These are phyloP conservation scores for Orthosia gracilis DNA, from an alignment of 2,888 invertebrate genomes.

Conservation along the genomic window DNA sequence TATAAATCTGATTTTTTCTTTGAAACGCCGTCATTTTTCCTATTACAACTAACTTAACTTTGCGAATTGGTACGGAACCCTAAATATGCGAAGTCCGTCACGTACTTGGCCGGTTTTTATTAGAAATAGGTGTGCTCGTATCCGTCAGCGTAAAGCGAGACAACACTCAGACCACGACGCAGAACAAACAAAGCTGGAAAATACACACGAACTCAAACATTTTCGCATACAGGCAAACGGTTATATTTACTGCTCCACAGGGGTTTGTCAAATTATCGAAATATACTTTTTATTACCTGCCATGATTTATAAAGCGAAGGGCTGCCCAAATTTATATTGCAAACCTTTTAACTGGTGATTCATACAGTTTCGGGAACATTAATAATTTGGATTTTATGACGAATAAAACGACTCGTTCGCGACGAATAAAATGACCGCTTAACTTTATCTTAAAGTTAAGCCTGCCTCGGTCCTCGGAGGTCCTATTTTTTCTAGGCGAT, in stretches of 20 bases:
- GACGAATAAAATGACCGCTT: constrained; percentile 52
- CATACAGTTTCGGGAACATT: constrained; percentile 59
- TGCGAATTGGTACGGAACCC: too few species aligned
- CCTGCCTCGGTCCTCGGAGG: constrained; percentile 38
- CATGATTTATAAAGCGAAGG: constrained; percentile 58
- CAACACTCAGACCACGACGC: constrained; percentile 24
- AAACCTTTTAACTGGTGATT: constrained; percentile 64
- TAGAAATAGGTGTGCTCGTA: constrained; percentile 22
- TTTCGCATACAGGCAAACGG: constrained; percentile 25
- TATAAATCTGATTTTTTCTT: too few species aligned
- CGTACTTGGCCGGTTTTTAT: background rate
- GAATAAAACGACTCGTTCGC: constrained; percentile 55
- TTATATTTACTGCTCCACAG: constrained; percentile 58
- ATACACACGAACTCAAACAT: constrained; percentile 44
- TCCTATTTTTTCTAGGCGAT: constrained; percentile 51
- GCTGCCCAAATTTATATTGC: constrained; percentile 56
- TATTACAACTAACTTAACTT: too few species aligned
- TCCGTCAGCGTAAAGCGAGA: constrained; percentile 25
- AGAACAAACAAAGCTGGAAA: constrained; percentile 46
- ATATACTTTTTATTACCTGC: constrained; percentile 58
- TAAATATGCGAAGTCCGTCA: too few species aligned
- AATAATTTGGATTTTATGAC: constrained; percentile 62
- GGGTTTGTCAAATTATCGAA: constrained; percentile 64
- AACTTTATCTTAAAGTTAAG: constrained; percentile 46
- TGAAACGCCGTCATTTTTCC: too few species aligned